Evolutionary conservation across 2,797 vertebrate genomes (phyloP).

Genomic region (Rhinoraja longicauda): DNA sequence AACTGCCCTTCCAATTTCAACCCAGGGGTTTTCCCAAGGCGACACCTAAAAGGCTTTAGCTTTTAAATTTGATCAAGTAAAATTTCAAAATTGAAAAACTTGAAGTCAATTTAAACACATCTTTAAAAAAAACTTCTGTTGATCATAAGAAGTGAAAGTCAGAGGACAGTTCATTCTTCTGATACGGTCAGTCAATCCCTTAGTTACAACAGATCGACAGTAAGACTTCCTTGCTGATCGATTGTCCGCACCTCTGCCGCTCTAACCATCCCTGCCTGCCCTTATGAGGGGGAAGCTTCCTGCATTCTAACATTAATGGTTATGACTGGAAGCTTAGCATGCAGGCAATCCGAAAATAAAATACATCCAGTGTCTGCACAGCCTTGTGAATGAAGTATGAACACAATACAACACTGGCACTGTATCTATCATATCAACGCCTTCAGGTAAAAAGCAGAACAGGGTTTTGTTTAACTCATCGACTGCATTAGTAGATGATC

Average conservation of each 20-base stretch:
- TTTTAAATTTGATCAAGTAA: background rate
- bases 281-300: background rate
- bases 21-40: background rate
- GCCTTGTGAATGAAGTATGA: background rate
- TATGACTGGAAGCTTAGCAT: background rate
- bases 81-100: background rate
- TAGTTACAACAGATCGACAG: background rate
- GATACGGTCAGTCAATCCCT: background rate
- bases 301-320: background rate
- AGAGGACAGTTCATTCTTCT: background rate
- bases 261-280: background rate
- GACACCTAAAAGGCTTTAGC: background rate
- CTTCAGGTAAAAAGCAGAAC: background rate
- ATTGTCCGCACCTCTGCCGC: background rate
- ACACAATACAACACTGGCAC: background rate
- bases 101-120: background rate
- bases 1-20: background rate
- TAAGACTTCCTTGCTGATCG: background rate
- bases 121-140: background rate
- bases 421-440: background rate
- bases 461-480: background rate
- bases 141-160: background rate
- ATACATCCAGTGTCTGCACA: background rate
- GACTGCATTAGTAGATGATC: background rate
- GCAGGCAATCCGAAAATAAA: background rate